phyloP scores from a whole-genome alignment of 2,888 invertebrate genomes.

The Antheraea assamensis region DNA sequence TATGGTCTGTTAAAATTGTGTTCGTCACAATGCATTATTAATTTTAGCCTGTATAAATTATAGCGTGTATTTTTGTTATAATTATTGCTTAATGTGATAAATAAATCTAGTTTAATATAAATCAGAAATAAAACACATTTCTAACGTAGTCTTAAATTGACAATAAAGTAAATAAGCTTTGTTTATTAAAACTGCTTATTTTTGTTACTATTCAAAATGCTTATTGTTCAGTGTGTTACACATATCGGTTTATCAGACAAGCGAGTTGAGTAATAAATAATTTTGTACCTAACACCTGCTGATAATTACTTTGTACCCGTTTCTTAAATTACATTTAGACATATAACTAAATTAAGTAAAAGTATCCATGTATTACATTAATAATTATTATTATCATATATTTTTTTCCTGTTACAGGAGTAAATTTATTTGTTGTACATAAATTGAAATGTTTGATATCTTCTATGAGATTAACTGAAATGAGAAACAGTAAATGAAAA shows the following conservation, averaged over 20 bases:
- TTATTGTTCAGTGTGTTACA: slow-evolving; percentile 13
- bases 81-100: background rate
- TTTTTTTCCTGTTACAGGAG: background rate
- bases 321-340: background rate
- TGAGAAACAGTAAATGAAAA: too few species aligned
- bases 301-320: slow-evolving; percentile 1
- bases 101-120: background rate
- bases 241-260: slow-evolving; percentile 16
- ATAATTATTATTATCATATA: background rate
- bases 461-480: too few species aligned
- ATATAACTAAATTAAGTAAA: background rate
- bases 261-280: slow-evolving; percentile 12
- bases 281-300: slow-evolving; percentile 11
- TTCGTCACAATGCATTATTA: background rate
- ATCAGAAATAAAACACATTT: background rate
- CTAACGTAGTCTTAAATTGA: background rate
- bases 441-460: too few species aligned
- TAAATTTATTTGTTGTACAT: too few species aligned
- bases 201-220: background rate
- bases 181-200: background rate
- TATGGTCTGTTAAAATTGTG: background rate
- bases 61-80: background rate
- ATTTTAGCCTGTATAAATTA: background rate
- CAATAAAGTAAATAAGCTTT: background rate
- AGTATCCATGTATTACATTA: too few species aligned